Evolutionary conservation across 2,113 vertebrate species (phyloP).

Genomic region (Dendropsophus ebraccatus): DNA sequence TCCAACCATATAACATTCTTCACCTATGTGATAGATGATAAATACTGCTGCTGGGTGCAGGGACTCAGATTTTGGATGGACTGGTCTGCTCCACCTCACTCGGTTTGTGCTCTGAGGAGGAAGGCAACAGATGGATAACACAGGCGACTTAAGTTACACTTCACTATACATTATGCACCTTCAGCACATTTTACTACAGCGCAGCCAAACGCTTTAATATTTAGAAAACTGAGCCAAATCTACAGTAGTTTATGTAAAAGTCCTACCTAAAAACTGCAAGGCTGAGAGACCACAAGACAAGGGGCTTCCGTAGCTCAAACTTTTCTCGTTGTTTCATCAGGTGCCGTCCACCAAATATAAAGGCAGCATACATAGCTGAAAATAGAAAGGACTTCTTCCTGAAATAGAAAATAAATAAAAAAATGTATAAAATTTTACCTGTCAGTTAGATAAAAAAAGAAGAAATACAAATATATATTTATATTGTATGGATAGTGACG

Average conservation of each 20-base stretch:
- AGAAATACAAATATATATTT: too few relatives aligned
- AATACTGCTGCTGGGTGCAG: too few relatives aligned
- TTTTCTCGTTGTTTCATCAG: constrained; percentile 98
- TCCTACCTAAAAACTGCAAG: constrained; percentile 95
- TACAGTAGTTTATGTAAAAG: not conserved
- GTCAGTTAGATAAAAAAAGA: not conserved
- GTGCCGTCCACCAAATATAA: constrained; percentile 94
- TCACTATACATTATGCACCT: not conserved
- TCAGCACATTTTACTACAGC: not conserved
- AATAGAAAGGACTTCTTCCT: constrained; percentile 99
- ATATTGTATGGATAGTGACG: too few relatives aligned
- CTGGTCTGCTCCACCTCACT: too few relatives aligned
- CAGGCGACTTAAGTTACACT: too few relatives aligned
- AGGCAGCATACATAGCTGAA: constrained; percentile 94
- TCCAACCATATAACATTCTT: too few relatives aligned
- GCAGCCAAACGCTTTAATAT: constrained; percentile 27
- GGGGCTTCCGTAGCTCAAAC: constrained; percentile 95
- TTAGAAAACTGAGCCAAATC: not conserved
- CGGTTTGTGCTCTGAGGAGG: too few relatives aligned
- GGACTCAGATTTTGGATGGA: too few relatives aligned
- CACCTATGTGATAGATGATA: too few relatives aligned
- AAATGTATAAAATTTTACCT: not conserved
- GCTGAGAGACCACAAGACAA: constrained; percentile 97
- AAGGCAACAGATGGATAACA: too few relatives aligned
- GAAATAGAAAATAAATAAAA: constrained; percentile 63